phyloP scores from a whole-genome alignment of 2,113 vertebrate species.

The Penelope pileata region DNA sequence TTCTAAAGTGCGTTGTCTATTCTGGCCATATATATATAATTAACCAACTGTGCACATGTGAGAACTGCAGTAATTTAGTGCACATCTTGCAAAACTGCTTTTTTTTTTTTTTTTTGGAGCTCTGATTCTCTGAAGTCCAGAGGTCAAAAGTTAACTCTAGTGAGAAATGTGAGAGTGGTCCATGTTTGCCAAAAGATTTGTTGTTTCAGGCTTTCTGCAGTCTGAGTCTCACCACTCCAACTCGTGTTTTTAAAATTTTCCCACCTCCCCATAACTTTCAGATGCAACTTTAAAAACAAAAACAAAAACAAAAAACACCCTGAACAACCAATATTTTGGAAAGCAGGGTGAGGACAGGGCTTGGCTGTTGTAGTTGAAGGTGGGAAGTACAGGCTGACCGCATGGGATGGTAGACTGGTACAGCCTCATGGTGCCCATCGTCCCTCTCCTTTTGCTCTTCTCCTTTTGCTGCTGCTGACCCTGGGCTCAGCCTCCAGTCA shows the following conservation, averaged over 20 bases:
- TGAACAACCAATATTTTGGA: background rate
- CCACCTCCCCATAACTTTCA: background rate
- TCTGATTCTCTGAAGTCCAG: background rate
- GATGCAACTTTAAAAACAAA: background rate
- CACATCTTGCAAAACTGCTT: background rate
- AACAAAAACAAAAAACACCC: background rate
- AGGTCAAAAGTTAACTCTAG: slow-evolving; percentile 56
- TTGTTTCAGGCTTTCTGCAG: slow-evolving; percentile 48
- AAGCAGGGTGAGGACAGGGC: background rate
- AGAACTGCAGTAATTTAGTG: slow-evolving; percentile 2
- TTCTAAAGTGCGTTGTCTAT: background rate
- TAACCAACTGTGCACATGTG: background rate
- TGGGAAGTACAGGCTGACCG: background rate
- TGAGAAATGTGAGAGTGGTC: slow-evolving; percentile 25
- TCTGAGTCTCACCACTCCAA: slow-evolving; percentile 4
- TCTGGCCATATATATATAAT: background rate
- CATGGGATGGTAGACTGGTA: background rate
- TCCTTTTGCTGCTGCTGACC: rapidly evolving
- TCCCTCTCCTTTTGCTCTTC: background rate
- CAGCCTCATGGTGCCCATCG: background rate
- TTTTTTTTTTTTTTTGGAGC: slow-evolving; percentile 37
- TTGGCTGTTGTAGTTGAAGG: background rate
- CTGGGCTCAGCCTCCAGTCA: background rate
- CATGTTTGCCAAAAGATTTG: slow-evolving; percentile 2
- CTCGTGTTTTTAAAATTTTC: background rate